These are phyloP conservation scores for Meriones unguiculatus DNA, from an alignment of 2,113 vertebrate species.

Conservation along the genomic window DNA sequence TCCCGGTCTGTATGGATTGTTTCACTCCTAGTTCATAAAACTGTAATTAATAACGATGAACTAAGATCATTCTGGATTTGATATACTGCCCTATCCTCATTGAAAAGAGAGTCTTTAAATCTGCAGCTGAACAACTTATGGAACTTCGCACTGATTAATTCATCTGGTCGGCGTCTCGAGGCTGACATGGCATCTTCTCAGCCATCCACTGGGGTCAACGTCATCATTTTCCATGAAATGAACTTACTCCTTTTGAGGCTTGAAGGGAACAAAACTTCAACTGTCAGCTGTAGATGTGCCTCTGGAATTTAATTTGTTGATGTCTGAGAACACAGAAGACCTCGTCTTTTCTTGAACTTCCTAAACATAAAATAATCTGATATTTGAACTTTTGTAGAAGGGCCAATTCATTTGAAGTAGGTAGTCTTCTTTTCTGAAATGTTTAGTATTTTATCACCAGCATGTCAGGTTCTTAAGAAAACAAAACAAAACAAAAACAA, in stretches of 20 bases:
- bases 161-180: constrained; percentile 82
- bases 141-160: constrained; percentile 86
- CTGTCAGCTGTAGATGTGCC: constrained; percentile 64
- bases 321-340: constrained; percentile 74
- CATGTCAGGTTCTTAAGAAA: constrained; percentile 45
- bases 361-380: constrained; percentile 82
- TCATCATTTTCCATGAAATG: constrained; percentile 83
- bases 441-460: background rate
- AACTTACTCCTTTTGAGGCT: constrained; percentile 69
- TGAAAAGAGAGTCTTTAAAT: constrained; percentile 88
- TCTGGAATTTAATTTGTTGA: constrained; percentile 82
- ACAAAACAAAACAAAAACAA: background rate
- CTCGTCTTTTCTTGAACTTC: constrained; percentile 81
- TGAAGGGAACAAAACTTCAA: constrained; percentile 82
- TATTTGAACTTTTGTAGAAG: constrained; percentile 64
- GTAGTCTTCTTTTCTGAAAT: constrained; percentile 52
- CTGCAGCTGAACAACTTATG: constrained; percentile 85
- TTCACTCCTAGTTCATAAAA: constrained; percentile 86
- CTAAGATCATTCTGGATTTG: constrained; percentile 85
- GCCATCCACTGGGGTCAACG: constrained; percentile 83
- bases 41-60: constrained; percentile 84
- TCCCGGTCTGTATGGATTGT: constrained; percentile 52
- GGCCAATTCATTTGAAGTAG: constrained; percentile 56
- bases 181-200: constrained; percentile 88
- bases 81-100: constrained; percentile 83